Conservation (phyloP, 2,113 vertebrate species). For the Ptilorrhoa leucosticta region DNA sequence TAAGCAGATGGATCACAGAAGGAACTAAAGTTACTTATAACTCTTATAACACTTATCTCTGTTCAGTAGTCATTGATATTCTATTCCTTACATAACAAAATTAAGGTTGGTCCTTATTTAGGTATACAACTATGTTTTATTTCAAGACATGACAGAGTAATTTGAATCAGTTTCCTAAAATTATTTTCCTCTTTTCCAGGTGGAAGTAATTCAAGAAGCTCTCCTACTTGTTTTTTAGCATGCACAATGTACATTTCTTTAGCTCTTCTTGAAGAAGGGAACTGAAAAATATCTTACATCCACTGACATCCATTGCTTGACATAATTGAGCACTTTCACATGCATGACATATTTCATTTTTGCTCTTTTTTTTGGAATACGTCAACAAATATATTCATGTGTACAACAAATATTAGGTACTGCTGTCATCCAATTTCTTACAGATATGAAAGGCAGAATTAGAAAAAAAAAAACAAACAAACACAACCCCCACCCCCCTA, state of each 20-base stretch:
- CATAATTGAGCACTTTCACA: not conserved
- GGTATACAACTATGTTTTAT: not conserved
- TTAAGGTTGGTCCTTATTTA: not conserved
- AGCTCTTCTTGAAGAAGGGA: not conserved
- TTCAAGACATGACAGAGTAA: not conserved
- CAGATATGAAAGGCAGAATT: not conserved
- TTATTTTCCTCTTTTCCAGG: not conserved
- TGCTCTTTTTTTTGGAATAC: not conserved
- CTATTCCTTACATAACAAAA: not conserved
- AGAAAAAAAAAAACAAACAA: not conserved
- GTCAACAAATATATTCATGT: not conserved
- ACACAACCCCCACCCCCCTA: accelerated
- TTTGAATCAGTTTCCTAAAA: not conserved
- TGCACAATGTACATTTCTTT: not conserved
- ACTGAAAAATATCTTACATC: not conserved
- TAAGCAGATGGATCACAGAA: not conserved
- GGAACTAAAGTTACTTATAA: not conserved
- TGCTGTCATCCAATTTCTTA: not conserved
- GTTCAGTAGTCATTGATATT: not conserved
- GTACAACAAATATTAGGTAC: not conserved
- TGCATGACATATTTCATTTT: not conserved
- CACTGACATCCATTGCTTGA: not conserved
- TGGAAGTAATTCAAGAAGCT: not conserved
- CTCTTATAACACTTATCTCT: not conserved
- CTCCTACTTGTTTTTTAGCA: not conserved